Percentiles rank a stretch among this genome's conserved stretches.
These are phyloP conservation scores for Marisa cornuarietis DNA, from an alignment of 1,140 invertebrate species.

Conservation along the genomic window DNA sequence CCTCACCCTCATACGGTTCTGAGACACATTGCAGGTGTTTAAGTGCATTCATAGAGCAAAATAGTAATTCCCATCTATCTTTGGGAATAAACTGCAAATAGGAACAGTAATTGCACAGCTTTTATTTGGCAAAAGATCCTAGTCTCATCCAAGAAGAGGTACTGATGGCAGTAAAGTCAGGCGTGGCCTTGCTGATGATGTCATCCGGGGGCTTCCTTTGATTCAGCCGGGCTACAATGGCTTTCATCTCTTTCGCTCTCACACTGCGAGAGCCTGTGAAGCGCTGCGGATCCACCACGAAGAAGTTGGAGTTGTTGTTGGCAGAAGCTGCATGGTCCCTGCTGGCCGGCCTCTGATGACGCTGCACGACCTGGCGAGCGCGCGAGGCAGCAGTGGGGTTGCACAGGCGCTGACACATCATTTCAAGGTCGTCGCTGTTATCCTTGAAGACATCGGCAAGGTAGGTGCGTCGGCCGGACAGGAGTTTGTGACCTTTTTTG, in stretches of 20 bases:
- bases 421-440: neutral
- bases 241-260: neutral
- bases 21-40: too few relatives aligned
- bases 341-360: neutral
- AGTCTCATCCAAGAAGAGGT: too few relatives aligned
- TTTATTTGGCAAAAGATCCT: too few relatives aligned
- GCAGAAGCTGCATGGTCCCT: neutral
- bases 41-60: too few relatives aligned
- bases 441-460: neutral
- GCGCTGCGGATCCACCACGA: neutral
- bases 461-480: neutral
- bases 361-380: conserved; percentile 6
- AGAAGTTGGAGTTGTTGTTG: neutral
- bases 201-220: too few relatives aligned
- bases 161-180: too few relatives aligned
- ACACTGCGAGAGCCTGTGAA: conserved; percentile 13
- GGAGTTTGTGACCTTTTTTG: conserved; percentile 2
- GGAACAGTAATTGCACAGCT: too few relatives aligned
- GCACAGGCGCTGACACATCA: neutral
- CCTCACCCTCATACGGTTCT: too few relatives aligned
- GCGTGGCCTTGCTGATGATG: too few relatives aligned
- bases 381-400: conserved; percentile 16
- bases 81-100: too few relatives aligned
- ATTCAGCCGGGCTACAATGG: conserved; percentile 4
- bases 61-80: too few relatives aligned